Evolutionary conservation across 2,888 invertebrate genomes (phyloP), one percentile per base, ranked within the genome.

Genomic region (Temnothorax unifasciatus): DNA sequence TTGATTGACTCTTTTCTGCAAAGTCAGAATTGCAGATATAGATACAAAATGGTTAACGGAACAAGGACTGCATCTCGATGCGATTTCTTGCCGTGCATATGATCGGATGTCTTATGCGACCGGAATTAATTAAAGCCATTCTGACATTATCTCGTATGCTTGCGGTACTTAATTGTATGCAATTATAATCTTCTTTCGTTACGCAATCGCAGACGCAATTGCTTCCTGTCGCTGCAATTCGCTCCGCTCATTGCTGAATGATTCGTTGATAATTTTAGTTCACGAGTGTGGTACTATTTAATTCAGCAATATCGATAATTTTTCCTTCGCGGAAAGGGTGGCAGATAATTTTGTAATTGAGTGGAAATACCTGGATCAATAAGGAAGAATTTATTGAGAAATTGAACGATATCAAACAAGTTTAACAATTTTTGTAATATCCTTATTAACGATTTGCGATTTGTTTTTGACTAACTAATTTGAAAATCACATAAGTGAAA

Each of bases 141-240:
- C 87, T 84, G 74, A 85, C 89, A 90, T 90, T 90, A 90, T 90
- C 90, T 90, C 89, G 85, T 68, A 66, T 84, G 90, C 91, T 90
- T 90, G 87, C 89, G 87, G 90, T 91, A 89, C 89, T 91, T 88
- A 87, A 91, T 89, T 91, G 86, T 88, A 89, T 85, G 91, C 92
- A 91, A 92, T 92, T 92, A 90, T 86, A 88, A 89, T 89, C 87
- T 85, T 88, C 86, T 88, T 87, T 86, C 86, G 87, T 89, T 88
- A 89, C 87, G 89, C 87, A 92, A 92, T 91, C 88, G 88, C 75
- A 89, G 87, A 87, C 85, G 85, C 89, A 89, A 89, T 91, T 89
- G 89, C 85, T 90, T 91, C 89, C 90, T 89, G 87, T 82, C 87
- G 68, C 34, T 74, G 66, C 57, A 69, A 57, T 54, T 74, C 47